phyloP scores from a whole-genome alignment of 2,113 vertebrate genomes.

The Sinocyclocheilus maitianheensis region DNA sequence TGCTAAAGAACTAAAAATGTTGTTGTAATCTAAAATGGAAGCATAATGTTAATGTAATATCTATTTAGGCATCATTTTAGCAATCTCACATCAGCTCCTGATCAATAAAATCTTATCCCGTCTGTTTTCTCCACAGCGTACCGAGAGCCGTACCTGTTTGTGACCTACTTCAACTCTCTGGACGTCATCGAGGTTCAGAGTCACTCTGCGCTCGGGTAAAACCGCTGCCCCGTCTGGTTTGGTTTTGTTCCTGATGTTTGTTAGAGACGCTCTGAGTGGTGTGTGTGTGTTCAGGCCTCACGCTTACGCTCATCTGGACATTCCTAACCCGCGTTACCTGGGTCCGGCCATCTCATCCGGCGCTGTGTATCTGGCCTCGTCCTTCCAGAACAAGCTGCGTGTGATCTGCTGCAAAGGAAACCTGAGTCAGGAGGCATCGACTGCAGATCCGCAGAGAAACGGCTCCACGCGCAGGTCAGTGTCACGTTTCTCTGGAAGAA shows the following conservation, averaged over 20 bases:
- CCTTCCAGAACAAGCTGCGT: slow-evolving; percentile 95
- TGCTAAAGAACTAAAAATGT: background rate
- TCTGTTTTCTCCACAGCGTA: background rate
- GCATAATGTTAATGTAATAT: background rate
- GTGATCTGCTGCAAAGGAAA: slow-evolving; percentile 99
- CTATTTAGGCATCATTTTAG: background rate
- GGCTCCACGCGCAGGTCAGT: slow-evolving; percentile 72
- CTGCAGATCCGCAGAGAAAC: slow-evolving; percentile 82
- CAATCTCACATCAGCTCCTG: background rate
- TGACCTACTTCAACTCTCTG: slow-evolving; percentile 59
- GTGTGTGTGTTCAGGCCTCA: slow-evolving; percentile 79
- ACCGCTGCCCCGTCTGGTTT: background rate
- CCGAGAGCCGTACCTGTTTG: too few species aligned
- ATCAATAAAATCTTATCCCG: too few species aligned
- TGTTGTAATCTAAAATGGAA: background rate
- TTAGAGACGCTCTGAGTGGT: background rate
- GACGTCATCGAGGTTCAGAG: slow-evolving; percentile 97
- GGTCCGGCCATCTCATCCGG: slow-evolving; percentile 96
- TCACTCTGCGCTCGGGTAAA: slow-evolving; percentile 91
- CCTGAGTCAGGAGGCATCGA: slow-evolving; percentile 83
- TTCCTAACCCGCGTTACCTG: slow-evolving; percentile 93
- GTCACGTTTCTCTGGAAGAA: too few species aligned
- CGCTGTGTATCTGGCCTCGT: slow-evolving; percentile 95
- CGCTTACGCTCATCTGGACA: slow-evolving; percentile 93
- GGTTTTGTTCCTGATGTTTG: background rate